Base-by-base conservation (phyloP, 2,888 invertebrate genomes). In the Monopis laevigella region DNA sequence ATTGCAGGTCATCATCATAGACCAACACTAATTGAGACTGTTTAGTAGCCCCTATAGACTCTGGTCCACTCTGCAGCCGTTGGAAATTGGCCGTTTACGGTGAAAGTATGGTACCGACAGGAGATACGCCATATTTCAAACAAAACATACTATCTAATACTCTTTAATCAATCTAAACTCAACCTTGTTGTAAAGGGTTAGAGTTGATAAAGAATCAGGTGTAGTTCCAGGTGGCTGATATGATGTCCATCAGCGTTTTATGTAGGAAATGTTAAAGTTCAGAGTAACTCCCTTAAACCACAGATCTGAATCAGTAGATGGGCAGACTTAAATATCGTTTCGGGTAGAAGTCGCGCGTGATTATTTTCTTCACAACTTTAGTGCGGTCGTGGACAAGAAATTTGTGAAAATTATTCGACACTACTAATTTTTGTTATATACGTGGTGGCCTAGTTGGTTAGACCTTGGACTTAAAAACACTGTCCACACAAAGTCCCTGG, bases 1-100 rank as follows among this genome's bases (percentile, higher is more conserved):
- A 77, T 75, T 73, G 65, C 69, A 63, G 64, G 74, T n/a, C n/a
- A 74, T 77, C 77, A 73, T 73, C 72, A 29, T 65, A 69, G 68
- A 64, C 58, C 62, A 62, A 62, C 65, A 65, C 77, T 78, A 78
- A 78, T 77, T 78, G 78, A 77, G 78, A 75, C 73, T 71, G 77
- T 75, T 75, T 72, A 71, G 67, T 62, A 60, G 21, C 21, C 21
- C 19, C 32, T 62, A n/a, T 58, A 69, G 68, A 68, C 65, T 66
- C 66, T 70, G 72, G 65, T 67, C 63, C 64, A 60, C 65, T 65
- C 72, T 21, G 63, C 65, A 63, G 68, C 66, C 63, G 68, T 8
- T 21, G 36, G 65, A 75, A 77, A 78, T 74, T 61, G 61, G 66
- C 66, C 77, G 68, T 68, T 77, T 78, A 78, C 61, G 72, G 77